Evolutionary conservation across 2,113 vertebrate species (phyloP).

Genomic region (Poecilia latipinna): DNA sequence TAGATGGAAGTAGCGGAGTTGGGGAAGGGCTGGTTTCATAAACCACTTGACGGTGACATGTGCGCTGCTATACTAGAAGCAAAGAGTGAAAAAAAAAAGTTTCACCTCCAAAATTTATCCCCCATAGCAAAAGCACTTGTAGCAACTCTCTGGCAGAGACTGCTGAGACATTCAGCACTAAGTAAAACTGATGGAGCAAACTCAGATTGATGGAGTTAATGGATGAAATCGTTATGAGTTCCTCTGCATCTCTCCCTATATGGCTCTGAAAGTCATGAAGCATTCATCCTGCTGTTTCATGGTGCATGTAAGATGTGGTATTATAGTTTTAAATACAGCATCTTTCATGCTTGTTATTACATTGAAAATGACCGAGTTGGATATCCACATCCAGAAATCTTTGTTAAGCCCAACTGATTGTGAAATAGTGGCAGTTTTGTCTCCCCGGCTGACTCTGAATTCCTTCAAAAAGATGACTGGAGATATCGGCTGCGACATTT

Average conservation of each 20-base stretch:
- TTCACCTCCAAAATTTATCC: slow-evolving; percentile 44
- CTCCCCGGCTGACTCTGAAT: slow-evolving; percentile 28
- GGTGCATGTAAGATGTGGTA: slow-evolving; percentile 65
- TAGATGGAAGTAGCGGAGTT: slow-evolving; percentile 68
- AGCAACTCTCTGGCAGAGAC: slow-evolving; percentile 51
- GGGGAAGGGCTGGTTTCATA: slow-evolving; percentile 64
- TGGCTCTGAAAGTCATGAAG: slow-evolving; percentile 47
- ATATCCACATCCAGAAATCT: slow-evolving; percentile 31
- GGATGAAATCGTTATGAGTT: slow-evolving; percentile 55
- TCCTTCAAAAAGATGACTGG: slow-evolving; percentile 39
- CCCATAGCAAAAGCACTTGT: slow-evolving; percentile 55
- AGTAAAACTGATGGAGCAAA: slow-evolving; percentile 67
- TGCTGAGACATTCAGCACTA: slow-evolving; percentile 55
- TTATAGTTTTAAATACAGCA: slow-evolving; percentile 61
- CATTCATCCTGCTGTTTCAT: slow-evolving; percentile 56
- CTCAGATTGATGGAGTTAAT: slow-evolving; percentile 72
- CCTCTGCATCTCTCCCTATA: slow-evolving; percentile 29
- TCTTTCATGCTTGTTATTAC: slow-evolving; percentile 53
- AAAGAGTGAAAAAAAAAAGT: slow-evolving; percentile 36
- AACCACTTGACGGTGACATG: slow-evolving; percentile 76
- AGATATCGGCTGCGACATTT: slow-evolving; percentile 37
- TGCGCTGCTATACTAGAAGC: slow-evolving; percentile 65
- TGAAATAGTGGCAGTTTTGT: slow-evolving; percentile 54
- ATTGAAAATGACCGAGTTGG: slow-evolving; percentile 37
- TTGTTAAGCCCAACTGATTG: slow-evolving; percentile 56